These are phyloP conservation scores for Elachura formosa DNA, from an alignment of 2,113 vertebrate species.

Conservation along the genomic window DNA sequence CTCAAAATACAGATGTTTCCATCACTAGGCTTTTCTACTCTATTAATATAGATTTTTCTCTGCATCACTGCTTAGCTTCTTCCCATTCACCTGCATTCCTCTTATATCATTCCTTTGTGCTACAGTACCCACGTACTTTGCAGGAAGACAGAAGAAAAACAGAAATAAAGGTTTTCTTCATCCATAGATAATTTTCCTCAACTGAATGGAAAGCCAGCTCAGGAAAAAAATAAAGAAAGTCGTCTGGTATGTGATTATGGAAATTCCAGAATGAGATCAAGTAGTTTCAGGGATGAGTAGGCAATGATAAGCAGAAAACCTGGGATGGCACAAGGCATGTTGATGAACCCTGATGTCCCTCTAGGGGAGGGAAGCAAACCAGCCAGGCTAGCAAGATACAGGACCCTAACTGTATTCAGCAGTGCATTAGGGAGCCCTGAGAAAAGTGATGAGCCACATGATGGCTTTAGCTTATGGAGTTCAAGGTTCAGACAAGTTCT, in stretches of 20 bases:
- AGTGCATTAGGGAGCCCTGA: background rate
- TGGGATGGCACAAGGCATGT: background rate
- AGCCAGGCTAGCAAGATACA: background rate
- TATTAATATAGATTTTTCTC: background rate
- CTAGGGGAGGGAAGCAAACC: background rate
- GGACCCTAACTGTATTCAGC: background rate
- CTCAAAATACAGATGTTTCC: background rate
- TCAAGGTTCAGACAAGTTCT: background rate
- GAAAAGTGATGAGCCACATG: background rate
- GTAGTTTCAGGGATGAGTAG: background rate
- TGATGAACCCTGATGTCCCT: background rate
- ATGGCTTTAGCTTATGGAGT: background rate
- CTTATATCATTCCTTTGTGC: background rate
- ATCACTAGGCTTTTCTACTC: background rate
- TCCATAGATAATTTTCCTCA: background rate
- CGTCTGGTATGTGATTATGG: background rate
- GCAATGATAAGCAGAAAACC: background rate
- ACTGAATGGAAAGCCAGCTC: background rate
- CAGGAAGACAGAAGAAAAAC: background rate
- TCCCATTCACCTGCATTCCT: background rate
- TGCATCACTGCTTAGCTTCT: background rate
- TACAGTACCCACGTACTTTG: background rate
- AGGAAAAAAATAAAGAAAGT: background rate
- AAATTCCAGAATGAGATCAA: background rate
- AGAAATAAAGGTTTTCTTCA: background rate